phyloP scores from a whole-genome alignment of 2,797 vertebrate genomes.

The Anomalospiza imberbis region DNA sequence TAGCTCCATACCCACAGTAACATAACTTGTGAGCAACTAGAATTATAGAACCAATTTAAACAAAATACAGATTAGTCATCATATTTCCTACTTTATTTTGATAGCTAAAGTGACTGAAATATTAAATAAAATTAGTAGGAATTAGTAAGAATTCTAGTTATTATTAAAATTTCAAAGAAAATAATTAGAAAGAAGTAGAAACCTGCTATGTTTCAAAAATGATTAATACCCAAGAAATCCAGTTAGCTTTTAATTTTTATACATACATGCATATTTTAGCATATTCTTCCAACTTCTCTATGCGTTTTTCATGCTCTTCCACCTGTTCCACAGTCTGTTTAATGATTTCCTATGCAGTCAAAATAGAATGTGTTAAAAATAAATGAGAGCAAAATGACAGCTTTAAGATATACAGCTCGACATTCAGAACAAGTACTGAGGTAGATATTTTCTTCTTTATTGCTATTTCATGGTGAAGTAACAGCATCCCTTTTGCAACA shows the following conservation, averaged over 20 bases:
- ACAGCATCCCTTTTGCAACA: not conserved
- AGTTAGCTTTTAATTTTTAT: not conserved
- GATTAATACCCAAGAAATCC: rapidly evolving
- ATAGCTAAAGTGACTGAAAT: not conserved
- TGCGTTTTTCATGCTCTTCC: conserved; percentile 80
- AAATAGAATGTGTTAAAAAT: not conserved
- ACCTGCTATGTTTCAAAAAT: not conserved
- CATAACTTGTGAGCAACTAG: not conserved
- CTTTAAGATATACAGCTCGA: not conserved
- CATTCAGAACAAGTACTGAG: not conserved
- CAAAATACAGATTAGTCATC: not conserved
- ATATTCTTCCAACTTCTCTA: conserved; percentile 88
- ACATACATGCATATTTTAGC: conserved; percentile 82
- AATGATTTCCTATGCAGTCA: conserved; percentile 77
- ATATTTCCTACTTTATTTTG: not conserved
- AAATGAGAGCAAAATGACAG: not conserved
- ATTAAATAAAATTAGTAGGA: not conserved
- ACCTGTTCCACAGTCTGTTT: conserved; percentile 78
- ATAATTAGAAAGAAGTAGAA: not conserved
- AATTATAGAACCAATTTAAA: not conserved
- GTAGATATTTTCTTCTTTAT: not conserved
- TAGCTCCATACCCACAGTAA: not conserved
- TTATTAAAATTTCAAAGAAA: not conserved
- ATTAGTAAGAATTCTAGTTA: not conserved
- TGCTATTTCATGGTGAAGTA: not conserved